Percentiles rank a stretch among this genome's conserved stretches.
Evolutionary conservation across 1,140 invertebrate species (phyloP).

Genomic region (Drosophila cardini): DNA sequence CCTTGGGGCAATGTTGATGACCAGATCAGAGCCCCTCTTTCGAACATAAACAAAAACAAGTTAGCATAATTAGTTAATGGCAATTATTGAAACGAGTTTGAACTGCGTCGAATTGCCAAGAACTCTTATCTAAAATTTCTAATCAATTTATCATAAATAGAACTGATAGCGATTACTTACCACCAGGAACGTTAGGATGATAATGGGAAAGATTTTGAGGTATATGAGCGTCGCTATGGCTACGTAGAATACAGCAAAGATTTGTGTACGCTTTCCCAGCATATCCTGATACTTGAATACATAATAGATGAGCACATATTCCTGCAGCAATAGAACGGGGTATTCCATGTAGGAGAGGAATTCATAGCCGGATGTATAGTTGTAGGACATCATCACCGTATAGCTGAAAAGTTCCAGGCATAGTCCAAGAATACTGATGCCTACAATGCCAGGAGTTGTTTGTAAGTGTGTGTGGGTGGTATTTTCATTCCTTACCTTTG

Average conservation of each 20-base stretch:
- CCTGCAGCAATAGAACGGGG: slow-evolving; percentile 88
- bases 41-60: slow-evolving; percentile 6
- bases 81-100: slow-evolving; percentile 53
- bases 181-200: slow-evolving; percentile 86
- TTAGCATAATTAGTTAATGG: slow-evolving; percentile 49
- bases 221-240: slow-evolving; percentile 85
- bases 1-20: slow-evolving; percentile 52
- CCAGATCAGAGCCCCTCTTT: slow-evolving; percentile 33
- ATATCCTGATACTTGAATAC: slow-evolving; percentile 87
- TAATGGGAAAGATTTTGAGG: slow-evolving; percentile 86
- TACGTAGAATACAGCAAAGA: slow-evolving; percentile 85
- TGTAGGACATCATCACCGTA: slow-evolving; percentile 89
- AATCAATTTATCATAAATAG: slow-evolving; percentile 44
- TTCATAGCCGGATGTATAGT: slow-evolving; percentile 88
- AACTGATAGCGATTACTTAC: slow-evolving; percentile 85
- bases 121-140: slow-evolving; percentile 51
- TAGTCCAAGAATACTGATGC: slow-evolving; percentile 72
- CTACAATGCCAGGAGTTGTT: slow-evolving; percentile 30
- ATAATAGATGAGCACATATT: slow-evolving; percentile 88
- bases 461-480: slow-evolving; percentile 11
- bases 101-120: slow-evolving; percentile 6
- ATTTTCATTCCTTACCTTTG: slow-evolving; percentile 83
- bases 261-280: slow-evolving; percentile 85
- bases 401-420: slow-evolving; percentile 87
- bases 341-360: slow-evolving; percentile 89